A percentile compares a stretch with the other conserved stretches of the same genome.
Conservation (phyloP, 2,797 vertebrate genomes). For the Rhadinocentrus ornatus region DNA sequence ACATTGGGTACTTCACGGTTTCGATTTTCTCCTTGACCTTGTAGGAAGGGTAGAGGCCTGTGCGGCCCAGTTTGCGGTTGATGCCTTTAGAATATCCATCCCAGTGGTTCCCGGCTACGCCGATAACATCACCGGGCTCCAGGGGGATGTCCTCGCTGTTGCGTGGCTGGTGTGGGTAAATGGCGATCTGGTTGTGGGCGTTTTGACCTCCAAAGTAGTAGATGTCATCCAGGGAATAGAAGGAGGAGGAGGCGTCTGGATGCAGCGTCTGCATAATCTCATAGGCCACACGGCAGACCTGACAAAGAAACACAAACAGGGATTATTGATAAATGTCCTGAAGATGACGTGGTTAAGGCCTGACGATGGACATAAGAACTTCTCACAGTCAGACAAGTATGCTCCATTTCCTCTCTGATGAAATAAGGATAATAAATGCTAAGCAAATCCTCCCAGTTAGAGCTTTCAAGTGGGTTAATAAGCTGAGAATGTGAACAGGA, state of each 20-base stretch:
- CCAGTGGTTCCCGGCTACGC: conserved; percentile 98
- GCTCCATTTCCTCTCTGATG: conserved; percentile 2
- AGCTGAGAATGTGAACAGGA: conserved; percentile 32
- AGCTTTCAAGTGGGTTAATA: conserved; percentile 48
- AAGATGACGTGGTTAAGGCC: background rate
- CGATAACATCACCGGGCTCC: conserved; percentile 95
- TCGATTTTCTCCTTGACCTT: conserved; percentile 98
- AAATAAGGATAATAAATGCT: conserved; percentile 31
- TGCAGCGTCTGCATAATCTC: conserved; percentile 99
- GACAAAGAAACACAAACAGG: conserved; percentile 17
- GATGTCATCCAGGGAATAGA: conserved; percentile 97
- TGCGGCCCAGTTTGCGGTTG: conserved; percentile 95
- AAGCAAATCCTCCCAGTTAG: conserved; percentile 27
- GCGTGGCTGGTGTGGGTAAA: conserved; percentile 93
- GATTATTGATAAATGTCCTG: conserved; percentile 8
- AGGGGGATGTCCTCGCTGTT: conserved; percentile 93
- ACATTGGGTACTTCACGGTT: conserved; percentile 96
- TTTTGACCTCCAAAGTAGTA: conserved; percentile 99
- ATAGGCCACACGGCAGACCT: conserved; percentile 98
- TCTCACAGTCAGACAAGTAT: conserved; percentile 9
- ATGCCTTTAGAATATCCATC: conserved; percentile 98
- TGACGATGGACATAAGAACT: conserved; percentile 10
- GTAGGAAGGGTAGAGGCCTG: conserved; percentile 97
- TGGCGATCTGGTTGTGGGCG: conserved; percentile 96
- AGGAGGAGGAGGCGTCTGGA: conserved; percentile 94